Conservation (phyloP, 92 coral and sea anemone species). For the Hydrozoanthus gracilis region DNA sequence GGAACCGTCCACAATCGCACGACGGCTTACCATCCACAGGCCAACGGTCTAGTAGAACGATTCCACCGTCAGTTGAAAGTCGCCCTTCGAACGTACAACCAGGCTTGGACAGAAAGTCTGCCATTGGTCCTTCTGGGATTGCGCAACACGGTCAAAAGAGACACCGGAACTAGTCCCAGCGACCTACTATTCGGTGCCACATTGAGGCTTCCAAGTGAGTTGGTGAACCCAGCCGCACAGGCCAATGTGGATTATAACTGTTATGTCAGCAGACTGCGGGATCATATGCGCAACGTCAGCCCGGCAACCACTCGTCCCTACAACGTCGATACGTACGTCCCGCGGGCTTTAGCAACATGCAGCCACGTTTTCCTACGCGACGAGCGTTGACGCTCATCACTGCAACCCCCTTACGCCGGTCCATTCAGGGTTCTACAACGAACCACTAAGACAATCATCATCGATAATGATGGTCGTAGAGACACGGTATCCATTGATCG, state of each 20-base stretch:
- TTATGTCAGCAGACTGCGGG: conserved; percentile 10
- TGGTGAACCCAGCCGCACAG: conserved; percentile 30
- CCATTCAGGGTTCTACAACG: neutral
- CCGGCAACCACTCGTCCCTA: neutral
- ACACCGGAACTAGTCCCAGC: conserved; percentile 28
- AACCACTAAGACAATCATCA: neutral
- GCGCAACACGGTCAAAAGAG: conserved; percentile 13
- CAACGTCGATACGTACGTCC: neutral
- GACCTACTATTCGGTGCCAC: conserved; percentile 20
- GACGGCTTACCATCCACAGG: too few species aligned
- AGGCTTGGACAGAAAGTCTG: conserved; percentile 48
- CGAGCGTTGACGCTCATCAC: conserved; percentile 1
- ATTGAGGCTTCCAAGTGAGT: conserved; percentile 60
- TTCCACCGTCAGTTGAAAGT: conserved; percentile 43
- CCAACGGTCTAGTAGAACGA: too few species aligned
- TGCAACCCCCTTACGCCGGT: conserved; percentile 44
- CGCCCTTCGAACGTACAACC: conserved; percentile 45
- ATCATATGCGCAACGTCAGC: conserved; percentile 14
- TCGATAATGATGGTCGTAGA: neutral
- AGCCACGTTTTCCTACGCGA: conserved; percentile 12
- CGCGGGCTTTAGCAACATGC: neutral
- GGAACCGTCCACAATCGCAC: too few species aligned
- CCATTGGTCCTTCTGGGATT: conserved; percentile 32
- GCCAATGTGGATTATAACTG: conserved; percentile 8
- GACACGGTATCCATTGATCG: neutral